phyloP scores from a whole-genome alignment of 2,113 vertebrate species.

The Accipiter cooperii region DNA sequence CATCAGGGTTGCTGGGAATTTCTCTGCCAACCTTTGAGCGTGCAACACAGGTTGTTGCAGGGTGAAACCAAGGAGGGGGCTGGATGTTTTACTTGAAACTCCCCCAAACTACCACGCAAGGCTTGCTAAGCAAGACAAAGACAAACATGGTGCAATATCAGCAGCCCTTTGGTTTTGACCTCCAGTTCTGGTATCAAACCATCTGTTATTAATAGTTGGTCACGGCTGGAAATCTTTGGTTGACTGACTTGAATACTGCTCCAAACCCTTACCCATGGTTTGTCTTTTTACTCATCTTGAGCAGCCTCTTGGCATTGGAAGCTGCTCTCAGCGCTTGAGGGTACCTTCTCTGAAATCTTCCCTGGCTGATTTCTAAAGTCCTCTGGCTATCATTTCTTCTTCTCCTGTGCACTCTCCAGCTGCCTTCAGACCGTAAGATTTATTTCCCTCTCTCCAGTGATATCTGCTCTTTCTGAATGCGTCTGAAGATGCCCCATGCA shows the following conservation, averaged over 20 bases:
- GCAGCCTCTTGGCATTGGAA: neutral
- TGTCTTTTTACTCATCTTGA: neutral
- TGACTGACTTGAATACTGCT: neutral
- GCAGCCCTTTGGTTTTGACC: neutral
- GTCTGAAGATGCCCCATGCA: neutral
- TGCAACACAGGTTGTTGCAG: rapidly evolving
- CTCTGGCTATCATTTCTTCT: neutral
- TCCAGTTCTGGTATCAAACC: neutral
- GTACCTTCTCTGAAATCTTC: neutral
- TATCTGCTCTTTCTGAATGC: neutral
- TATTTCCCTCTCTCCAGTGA: neutral
- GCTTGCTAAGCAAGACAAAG: neutral
- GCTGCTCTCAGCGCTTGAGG: neutral
- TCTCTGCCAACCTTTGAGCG: neutral
- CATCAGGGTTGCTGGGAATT: rapidly evolving
- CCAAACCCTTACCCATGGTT: neutral
- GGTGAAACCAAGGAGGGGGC: neutral
- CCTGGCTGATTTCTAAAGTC: neutral
- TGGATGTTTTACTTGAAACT: neutral
- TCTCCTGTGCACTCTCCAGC: neutral
- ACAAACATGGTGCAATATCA: neutral
- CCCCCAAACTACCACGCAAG: neutral
- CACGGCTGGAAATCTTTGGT: neutral
- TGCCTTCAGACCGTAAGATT: neutral
- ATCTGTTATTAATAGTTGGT: neutral